Evolutionary conservation across 1,140 invertebrate species (phyloP).

Genomic region (Periplaneta americana): DNA sequence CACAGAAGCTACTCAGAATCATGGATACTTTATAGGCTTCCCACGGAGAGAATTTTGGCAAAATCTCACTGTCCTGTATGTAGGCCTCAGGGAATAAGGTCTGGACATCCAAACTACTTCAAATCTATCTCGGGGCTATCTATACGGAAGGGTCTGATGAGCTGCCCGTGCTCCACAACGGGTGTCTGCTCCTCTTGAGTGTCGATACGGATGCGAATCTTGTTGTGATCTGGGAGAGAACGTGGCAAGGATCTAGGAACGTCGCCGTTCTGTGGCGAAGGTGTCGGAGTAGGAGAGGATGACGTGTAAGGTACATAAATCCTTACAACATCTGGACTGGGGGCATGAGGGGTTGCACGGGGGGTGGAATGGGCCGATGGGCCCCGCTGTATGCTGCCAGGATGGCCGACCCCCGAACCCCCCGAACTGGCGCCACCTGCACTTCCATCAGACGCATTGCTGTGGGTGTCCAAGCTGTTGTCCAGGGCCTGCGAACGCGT

Average conservation of each 20-base stretch:
- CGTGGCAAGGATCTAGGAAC: constrained; percentile 40
- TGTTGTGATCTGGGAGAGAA: constrained; percentile 47
- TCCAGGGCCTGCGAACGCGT: constrained; percentile 65
- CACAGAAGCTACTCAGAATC: not conserved
- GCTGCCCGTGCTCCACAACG: constrained; percentile 55
- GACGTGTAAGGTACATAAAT: constrained; percentile 69
- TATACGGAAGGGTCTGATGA: constrained; percentile 47
- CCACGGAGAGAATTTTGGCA: not conserved
- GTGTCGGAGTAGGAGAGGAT: constrained; percentile 39
- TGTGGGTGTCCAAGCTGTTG: constrained; percentile 68
- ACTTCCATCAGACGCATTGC: constrained; percentile 60
- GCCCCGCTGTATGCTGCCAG: constrained; percentile 32
- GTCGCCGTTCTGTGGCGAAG: constrained; percentile 50
- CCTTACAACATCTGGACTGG: constrained; percentile 61
- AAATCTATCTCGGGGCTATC: constrained; percentile 41
- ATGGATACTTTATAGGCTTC: not conserved
- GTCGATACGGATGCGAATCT: constrained; percentile 58
- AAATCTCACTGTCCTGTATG: not conserved
- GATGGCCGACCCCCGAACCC: constrained; percentile 40
- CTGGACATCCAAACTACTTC: not conserved
- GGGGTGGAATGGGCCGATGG: constrained; percentile 53
- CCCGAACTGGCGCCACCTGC: constrained; percentile 53
- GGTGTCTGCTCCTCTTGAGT: constrained; percentile 54
- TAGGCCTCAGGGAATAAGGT: not conserved
- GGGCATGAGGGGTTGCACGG: constrained; percentile 51